A percentile compares a stretch with the other conserved stretches of the same genome.
Conservation (phyloP, 2,113 vertebrate genomes). For the Oplegnathus fasciatus region DNA sequence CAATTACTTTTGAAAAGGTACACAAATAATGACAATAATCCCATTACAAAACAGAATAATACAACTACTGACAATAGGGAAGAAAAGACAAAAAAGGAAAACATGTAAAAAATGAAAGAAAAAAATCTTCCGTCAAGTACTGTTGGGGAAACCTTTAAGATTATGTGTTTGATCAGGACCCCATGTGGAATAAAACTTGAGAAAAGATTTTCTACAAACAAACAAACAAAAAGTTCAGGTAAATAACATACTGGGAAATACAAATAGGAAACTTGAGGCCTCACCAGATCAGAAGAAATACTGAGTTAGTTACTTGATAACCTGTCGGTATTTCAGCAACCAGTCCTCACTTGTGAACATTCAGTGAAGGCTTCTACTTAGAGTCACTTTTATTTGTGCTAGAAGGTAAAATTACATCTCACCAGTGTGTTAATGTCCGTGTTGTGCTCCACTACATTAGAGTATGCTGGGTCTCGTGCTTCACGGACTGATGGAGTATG, state of each 20-base stretch:
- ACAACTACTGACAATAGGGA: background rate
- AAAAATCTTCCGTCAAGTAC: background rate
- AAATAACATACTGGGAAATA: background rate
- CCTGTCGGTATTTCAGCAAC: no score
- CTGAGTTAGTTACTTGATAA: background rate
- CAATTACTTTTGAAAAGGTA: background rate
- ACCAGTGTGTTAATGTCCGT: background rate
- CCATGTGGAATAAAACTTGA: no score
- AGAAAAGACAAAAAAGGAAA: no score
- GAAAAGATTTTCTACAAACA: no score
- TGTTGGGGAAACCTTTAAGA: background rate
- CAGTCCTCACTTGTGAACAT: background rate
- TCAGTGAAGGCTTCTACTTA: background rate
- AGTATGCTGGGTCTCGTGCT: conserved; percentile 95
- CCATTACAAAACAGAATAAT: background rate
- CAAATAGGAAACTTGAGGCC: background rate
- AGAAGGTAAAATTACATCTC: background rate
- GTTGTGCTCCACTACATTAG: conserved; percentile 73
- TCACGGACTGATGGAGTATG: conserved; percentile 92
- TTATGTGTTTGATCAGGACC: background rate
- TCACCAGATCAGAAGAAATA: no score
- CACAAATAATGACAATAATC: background rate
- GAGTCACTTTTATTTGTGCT: background rate
- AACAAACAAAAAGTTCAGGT: background rate
- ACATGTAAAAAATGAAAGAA: no score